Base-by-base conservation (phyloP, 2,888 invertebrate genomes). In the Euplexia lucipara region DNA sequence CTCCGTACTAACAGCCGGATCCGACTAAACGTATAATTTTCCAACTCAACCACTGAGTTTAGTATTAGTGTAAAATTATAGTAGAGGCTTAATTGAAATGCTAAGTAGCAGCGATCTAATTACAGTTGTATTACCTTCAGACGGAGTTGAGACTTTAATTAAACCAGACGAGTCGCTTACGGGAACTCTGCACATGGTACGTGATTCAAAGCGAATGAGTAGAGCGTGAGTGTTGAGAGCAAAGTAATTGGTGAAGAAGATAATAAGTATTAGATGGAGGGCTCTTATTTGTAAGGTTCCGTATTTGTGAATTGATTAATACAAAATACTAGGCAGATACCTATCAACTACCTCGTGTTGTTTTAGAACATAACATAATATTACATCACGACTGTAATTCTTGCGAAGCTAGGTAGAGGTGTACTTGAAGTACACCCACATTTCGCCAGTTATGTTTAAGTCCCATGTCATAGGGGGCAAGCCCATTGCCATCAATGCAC, bases 121-220 rank as follows among this genome's bases (percentile, higher is more conserved):
- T 81, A 75, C 66, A 61, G 62, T 75, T 73, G 71, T 72, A 76
- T 72, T 77, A 70, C 68, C 69, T 75, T 59, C 30, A 61, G 48
- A 68, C 37, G 37, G 71, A 70, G 67, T 64, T 42, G 74, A 67
- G 72, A 71, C 72, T 78, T 84, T 84, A 85, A 84, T 83, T 82
- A 83, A 81, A 80, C 59, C 70, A 75, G 70, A 67, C 57, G 64
- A 78, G 65, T 73, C 65, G 62, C 66, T 74, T 74, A 76, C 70
- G 75, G 72, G 49, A 61, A 67, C 34, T 61, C 37, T 53, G 54
- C 60, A 66, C 65, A 67, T 53, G 51, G 54, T 57, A 53, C 39
- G 42, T 0, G 20, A 22, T 39, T 16, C 44, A n/a, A 45, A 60
- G 37, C 53, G 8, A 7, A 56, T 54, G 32, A 10, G 9, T 8